Conservation (phyloP, 2,113 vertebrate genomes). For the Halichoeres trimaculatus region DNA sequence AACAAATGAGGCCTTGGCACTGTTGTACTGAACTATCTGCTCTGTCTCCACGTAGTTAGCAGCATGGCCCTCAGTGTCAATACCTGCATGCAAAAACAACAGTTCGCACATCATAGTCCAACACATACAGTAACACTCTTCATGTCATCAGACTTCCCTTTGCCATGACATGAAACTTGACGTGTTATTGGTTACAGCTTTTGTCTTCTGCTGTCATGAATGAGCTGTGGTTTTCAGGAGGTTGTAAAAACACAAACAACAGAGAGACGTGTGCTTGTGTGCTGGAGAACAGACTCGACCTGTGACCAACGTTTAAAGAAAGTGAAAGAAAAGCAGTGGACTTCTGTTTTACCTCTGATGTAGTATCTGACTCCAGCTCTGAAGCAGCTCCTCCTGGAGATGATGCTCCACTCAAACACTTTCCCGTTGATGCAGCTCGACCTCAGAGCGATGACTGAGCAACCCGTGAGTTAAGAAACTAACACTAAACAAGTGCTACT, state of each 20-base stretch:
- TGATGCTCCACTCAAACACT: slow-evolving; percentile 92
- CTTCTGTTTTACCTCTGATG: slow-evolving; percentile 87
- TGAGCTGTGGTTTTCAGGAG: too few species aligned
- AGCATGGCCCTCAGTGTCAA: slow-evolving; percentile 97
- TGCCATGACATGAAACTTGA: too few species aligned
- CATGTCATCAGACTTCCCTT: too few species aligned
- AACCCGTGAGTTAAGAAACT: slow-evolving; percentile 59
- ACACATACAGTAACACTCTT: background rate
- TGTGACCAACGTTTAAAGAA: too few species aligned
- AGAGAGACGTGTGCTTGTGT: too few species aligned
- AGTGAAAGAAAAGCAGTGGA: background rate
- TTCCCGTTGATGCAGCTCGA: slow-evolving; percentile 93
- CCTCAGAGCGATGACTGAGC: slow-evolving; percentile 89
- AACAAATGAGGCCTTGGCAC: slow-evolving; percentile 92
- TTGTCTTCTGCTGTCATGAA: too few species aligned
- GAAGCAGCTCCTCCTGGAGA: slow-evolving; percentile 96
- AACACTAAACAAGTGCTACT: too few species aligned
- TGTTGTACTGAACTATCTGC: slow-evolving; percentile 93
- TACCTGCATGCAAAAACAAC: slow-evolving; percentile 82
- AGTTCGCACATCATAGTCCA: too few species aligned
- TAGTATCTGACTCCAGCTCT: slow-evolving; percentile 96
- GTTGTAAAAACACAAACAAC: too few species aligned
- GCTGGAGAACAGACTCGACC: too few species aligned
- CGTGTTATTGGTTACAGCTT: too few species aligned
- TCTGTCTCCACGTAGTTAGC: slow-evolving; percentile 99